Base-by-base conservation (phyloP, 2,888 invertebrate genomes). In the Hipparchia sbordonii region DNA sequence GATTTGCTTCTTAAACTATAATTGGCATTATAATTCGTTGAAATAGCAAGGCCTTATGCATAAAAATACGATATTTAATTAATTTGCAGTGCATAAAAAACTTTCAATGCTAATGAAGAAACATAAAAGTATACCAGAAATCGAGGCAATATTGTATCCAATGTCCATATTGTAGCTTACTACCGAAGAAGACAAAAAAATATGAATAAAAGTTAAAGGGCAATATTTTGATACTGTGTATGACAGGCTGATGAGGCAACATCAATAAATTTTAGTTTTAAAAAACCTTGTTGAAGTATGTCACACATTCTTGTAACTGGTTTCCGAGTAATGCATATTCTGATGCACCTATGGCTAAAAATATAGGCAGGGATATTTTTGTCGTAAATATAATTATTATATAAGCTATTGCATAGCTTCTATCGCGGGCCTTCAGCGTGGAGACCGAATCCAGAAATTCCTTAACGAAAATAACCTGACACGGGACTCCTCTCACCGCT, bases 221-320 rank as follows among this genome's bases (percentile, higher is more conserved):
- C 62, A 75, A 77, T 77, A 77, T 79, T 75, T 79, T 78, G 72
- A 78, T 77, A 79, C 77, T 79, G 72, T 78, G 76, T 79, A 80
- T 79, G 76, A 78, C 80, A 77, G 76, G 77, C 77, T 79, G 83
- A 80, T 84, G 82, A 79, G 78, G 85, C 80, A 86, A 87, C 82
- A 84, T 83, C 82, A 81, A 85, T 87, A 84, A 83, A 82, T 84
- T 81, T 78, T 82, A 82, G 80, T 82, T 83, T 80, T 76, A 72
- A 79, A 80, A 85, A 87, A 82, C 82, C 83, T 87, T 85, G 85
- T 83, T 87, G 83, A 86, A 86, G 86, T 89, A 79, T 90, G 89
- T 88, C 90, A 87, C 81, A 84, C 82, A 82, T 81, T 79, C 81
- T 80, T 80, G 83, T 79, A 85, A 87, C 89, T 85, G 87, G 88